Evolutionary conservation across 2,888 invertebrate genomes (phyloP).

Genomic region (Petrolisthes manimaculis): DNA sequence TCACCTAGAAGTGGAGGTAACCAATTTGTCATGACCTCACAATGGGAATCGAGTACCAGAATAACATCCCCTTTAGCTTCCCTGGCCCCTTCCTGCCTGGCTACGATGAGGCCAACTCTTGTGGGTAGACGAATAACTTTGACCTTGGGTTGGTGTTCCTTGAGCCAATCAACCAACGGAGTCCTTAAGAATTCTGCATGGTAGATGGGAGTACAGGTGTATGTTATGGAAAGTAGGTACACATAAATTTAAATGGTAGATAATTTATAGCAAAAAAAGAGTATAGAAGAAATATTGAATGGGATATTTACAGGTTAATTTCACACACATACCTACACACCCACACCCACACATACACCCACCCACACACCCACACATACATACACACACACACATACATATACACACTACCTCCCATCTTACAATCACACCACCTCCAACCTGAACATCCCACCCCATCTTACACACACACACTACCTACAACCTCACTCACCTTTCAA

Average conservation of each 20-base stretch:
- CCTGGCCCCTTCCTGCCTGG: slow-evolving; percentile 86
- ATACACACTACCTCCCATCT: not conserved
- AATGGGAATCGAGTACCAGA: slow-evolving; percentile 91
- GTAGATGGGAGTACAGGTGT: not conserved
- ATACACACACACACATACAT: too few species aligned
- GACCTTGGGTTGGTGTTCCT: slow-evolving; percentile 77
- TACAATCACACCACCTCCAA: not conserved
- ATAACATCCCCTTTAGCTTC: slow-evolving; percentile 82
- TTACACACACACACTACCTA: not conserved
- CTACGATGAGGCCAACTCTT: slow-evolving; percentile 87
- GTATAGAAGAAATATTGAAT: too few species aligned
- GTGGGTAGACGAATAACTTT: slow-evolving; percentile 79
- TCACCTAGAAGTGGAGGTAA: slow-evolving; percentile 86
- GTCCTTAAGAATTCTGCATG: slow-evolving; percentile 77
- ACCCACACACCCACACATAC: too few species aligned
- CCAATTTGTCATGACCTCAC: slow-evolving; percentile 92
- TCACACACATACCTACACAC: too few species aligned
- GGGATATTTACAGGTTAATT: too few species aligned
- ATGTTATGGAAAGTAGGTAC: too few species aligned
- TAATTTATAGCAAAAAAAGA: too few species aligned
- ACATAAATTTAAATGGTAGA: not conserved
- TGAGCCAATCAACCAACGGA: slow-evolving; percentile 80
- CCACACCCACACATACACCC: too few species aligned
- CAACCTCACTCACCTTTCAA: not conserved
- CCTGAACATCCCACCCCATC: not conserved